Conservation (phyloP, 2,113 vertebrate species). For the Thunnus maccoyii region DNA sequence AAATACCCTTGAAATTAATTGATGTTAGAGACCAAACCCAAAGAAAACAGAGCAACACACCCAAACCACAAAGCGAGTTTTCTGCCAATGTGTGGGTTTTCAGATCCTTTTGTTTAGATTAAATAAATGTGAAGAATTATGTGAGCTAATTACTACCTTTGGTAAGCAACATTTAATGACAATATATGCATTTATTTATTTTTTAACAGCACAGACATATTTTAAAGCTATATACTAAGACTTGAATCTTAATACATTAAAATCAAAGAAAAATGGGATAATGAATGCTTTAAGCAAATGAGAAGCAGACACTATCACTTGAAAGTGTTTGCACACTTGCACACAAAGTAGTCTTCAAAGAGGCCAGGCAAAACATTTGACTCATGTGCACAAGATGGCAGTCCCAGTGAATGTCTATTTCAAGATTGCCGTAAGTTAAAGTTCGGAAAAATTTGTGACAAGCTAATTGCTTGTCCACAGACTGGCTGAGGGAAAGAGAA, state of each 20-base stretch:
- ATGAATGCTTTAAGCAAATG: conserved; percentile 31
- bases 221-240: background rate
- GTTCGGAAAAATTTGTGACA: conserved; percentile 50
- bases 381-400: conserved; percentile 58
- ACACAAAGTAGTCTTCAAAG: conserved; percentile 37
- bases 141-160: background rate
- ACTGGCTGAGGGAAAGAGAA: background rate
- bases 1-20: conserved; percentile 62
- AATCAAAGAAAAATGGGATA: conserved; percentile 16
- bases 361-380: conserved; percentile 56
- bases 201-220: background rate
- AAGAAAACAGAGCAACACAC: conserved; percentile 75
- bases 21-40: conserved; percentile 75
- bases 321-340: conserved; percentile 53
- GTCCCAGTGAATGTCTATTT: conserved; percentile 66
- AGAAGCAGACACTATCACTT: conserved; percentile 60
- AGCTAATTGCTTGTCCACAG: conserved; percentile 47
- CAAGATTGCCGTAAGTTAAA: conserved; percentile 64
- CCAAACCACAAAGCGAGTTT: conserved; percentile 49
- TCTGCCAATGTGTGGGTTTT: conserved; percentile 37
- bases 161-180: background rate
- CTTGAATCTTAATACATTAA: background rate
- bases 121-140: background rate
- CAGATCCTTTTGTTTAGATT: conserved; percentile 7
- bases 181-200: background rate